These are phyloP conservation scores for Mesocentrotus franciscanus DNA, from an alignment of 53 echinoderm and acorn worm genomes.

Conservation along the genomic window DNA sequence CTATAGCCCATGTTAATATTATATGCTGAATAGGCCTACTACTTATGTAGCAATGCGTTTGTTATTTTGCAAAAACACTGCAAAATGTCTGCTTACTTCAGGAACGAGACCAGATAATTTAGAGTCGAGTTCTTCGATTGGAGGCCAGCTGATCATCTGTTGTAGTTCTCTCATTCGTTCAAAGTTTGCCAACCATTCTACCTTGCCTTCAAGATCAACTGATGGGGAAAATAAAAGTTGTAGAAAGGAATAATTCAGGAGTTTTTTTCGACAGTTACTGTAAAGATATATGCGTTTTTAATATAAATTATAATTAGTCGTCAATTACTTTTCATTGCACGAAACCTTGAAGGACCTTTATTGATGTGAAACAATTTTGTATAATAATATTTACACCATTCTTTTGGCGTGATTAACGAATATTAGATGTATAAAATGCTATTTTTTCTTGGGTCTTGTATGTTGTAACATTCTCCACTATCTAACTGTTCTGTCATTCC, in stretches of 20 bases:
- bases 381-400: too few species aligned
- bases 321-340: too few species aligned
- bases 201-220: conserved; percentile 96
- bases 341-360: too few species aligned
- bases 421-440: too few species aligned
- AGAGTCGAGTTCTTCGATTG: conserved; percentile 80
- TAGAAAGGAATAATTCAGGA: neutral
- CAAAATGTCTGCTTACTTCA: conserved; percentile 70
- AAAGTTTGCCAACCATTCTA: conserved; percentile 96
- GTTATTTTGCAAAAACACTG: neutral
- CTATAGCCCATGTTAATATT: neutral
- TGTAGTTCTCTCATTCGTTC: conserved; percentile 94
- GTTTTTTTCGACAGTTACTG: neutral
- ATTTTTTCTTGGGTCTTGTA: too few species aligned
- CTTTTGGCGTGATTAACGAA: too few species aligned
- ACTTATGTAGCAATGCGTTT: neutral
- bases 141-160: conserved; percentile 91
- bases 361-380: too few species aligned
- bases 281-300: too few species aligned
- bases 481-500: too few species aligned
- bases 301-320: too few species aligned
- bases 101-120: conserved; percentile 73
- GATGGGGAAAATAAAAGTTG: neutral
- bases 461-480: too few species aligned
- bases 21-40: neutral